Evolutionary conservation across 2,113 vertebrate genomes (phyloP), one percentile per base, ranked within the genome.

Genomic region (Malurus elegans): DNA sequence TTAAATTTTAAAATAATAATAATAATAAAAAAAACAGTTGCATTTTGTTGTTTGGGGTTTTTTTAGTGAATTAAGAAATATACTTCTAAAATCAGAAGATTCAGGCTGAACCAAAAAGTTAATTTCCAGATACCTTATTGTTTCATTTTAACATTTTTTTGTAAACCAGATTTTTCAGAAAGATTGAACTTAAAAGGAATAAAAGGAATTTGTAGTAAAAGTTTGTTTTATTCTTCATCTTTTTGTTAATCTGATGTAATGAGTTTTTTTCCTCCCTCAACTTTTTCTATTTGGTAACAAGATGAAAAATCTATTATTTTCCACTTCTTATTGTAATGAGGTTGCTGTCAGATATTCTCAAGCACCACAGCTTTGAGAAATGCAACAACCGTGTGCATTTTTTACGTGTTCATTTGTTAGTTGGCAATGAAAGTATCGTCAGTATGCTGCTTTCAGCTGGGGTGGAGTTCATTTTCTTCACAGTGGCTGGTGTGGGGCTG

Each of bases 371-470:
- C n/a, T 89, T 85, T 92, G 38, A 71, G 51, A 79, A 62, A 12
- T 51, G 32, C 24, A 36, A 31, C 12, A 32, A 36, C 29, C 0
- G 0, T 50, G 18, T 57, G 4, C 38, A 9, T 67, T 82, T 34
- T 50, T 87, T 74, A 47, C 26, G 56, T 18, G 8, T 87, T 84
- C 21, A 31, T 96, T 85, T 64, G 11, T 79, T 74, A 64, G 18
- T 40, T 78, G 65, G 14, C 64, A 81, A 24, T 24, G 42, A 66
- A 54, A 62, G 12, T 36, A 40, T 29, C 79, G 60, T 42, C 69
- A 81, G 16, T 50, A 21, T 67, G 72, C 26, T 76, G 31, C 3
- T 44, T 76, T 51, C 23, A 32, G 38, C 38, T 15, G 53, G 11
- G 45, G 18, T 48, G 28, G 26, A 51, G 14, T 44, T 50, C 9